Evolutionary conservation across 2,888 invertebrate genomes (phyloP).

Genomic region (Rhynchonema sp.): DNA sequence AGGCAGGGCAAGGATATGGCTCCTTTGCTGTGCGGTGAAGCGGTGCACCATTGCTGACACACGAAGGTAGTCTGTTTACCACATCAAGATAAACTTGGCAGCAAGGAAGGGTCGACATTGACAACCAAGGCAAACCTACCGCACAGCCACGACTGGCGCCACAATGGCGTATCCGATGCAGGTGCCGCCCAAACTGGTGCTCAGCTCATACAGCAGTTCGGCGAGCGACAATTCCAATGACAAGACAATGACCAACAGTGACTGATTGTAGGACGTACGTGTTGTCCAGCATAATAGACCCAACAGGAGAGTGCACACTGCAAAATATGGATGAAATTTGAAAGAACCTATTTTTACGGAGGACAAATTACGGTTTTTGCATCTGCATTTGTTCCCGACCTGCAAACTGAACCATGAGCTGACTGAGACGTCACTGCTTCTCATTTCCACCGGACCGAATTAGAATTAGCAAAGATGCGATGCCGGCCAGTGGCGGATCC

Average conservation of each 20-base stretch:
- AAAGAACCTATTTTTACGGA: too few relatives aligned
- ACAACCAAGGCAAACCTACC: conserved; percentile 14
- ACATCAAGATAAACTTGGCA: not conserved
- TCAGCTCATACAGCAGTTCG: conserved; percentile 27
- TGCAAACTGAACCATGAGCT: too few relatives aligned
- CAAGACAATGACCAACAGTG: conserved; percentile 21
- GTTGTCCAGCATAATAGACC: conserved; percentile 23
- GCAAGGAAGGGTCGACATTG: not conserved
- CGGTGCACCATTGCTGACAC: not conserved
- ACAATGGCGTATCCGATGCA: conserved; percentile 30
- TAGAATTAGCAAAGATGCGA: too few relatives aligned
- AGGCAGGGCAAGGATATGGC: too few relatives aligned
- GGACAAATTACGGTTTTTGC: too few relatives aligned
- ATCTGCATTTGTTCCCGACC: too few relatives aligned
- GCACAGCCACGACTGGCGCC: conserved; percentile 24
- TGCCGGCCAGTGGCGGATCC: too few relatives aligned
- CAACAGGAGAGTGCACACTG: conserved; percentile 12
- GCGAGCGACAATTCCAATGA: conserved; percentile 24
- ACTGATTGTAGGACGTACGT: conserved; percentile 17
- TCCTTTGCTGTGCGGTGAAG: too few relatives aligned
- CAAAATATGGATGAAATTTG: not conserved
- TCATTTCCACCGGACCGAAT: too few relatives aligned
- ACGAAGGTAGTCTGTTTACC: not conserved
- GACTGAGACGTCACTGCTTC: too few relatives aligned
- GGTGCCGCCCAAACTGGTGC: conserved; percentile 28